Conservation (phyloP, 2,797 vertebrate species). For the Vireo griseus region DNA sequence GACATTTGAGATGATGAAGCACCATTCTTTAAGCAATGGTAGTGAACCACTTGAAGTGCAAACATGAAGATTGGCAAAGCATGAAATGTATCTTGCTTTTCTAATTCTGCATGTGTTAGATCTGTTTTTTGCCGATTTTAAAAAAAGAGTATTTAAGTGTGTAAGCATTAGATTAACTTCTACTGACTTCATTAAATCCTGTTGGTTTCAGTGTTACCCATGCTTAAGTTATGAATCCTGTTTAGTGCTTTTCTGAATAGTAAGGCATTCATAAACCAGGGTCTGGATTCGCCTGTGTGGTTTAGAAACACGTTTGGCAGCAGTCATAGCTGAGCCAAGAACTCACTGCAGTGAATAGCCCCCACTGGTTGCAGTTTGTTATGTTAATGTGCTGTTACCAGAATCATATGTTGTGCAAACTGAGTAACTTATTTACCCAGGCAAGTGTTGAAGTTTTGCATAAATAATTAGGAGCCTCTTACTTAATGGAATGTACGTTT, state of each 20-base stretch:
- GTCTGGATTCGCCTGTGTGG: neutral
- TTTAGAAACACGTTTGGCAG: neutral
- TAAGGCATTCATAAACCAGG: neutral
- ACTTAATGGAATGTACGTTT: neutral
- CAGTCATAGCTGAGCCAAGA: neutral
- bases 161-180: neutral
- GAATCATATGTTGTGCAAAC: neutral
- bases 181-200: neutral
- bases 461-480: neutral
- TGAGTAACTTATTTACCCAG: neutral
- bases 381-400: slow-evolving; percentile 9
- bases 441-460: neutral
- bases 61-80: neutral
- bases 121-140: neutral
- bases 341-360: neutral
- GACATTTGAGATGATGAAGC: neutral
- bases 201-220: neutral
- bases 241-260: neutral
- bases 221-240: neutral
- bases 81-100: neutral
- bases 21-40: neutral
- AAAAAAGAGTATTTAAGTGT: neutral
- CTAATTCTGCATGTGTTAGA: neutral
- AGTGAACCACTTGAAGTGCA: neutral
- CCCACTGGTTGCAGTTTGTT: neutral